Conservation (phyloP, 2,113 vertebrate genomes). For the Poecilia latipinna region DNA sequence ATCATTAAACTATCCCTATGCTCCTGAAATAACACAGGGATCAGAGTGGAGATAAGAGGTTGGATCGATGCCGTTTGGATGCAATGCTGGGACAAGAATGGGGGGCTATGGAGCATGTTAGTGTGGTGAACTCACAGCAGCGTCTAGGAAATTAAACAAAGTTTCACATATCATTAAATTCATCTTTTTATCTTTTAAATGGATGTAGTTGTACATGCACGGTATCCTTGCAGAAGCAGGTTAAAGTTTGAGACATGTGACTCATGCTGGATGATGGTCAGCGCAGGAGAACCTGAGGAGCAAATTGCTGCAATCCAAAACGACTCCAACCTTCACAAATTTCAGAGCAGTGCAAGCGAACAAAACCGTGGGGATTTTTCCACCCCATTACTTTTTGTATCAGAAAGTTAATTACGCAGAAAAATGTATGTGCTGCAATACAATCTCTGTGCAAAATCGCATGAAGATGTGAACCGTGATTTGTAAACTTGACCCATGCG, state of each 20-base stretch:
- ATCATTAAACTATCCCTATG: constrained; percentile 81
- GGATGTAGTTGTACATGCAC: background rate
- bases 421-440: background rate
- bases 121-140: background rate
- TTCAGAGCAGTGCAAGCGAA: background rate
- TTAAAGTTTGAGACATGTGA: background rate
- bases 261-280: background rate
- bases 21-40: constrained; percentile 77
- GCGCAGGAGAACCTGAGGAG: background rate
- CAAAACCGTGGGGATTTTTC: background rate
- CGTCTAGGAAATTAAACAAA: background rate
- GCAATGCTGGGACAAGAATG: constrained; percentile 26
- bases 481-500: background rate
- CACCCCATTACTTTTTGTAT: background rate
- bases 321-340: background rate
- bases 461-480: background rate
- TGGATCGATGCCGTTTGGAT: constrained; percentile 67
- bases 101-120: constrained; percentile 1
- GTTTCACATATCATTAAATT: constrained; percentile 1
- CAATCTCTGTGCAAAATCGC: background rate
- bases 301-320: background rate
- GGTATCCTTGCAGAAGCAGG: background rate
- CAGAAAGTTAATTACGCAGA: background rate
- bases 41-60: constrained; percentile 76
- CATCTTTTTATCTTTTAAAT: background rate